phyloP scores from a whole-genome alignment of 2,797 vertebrate genomes.

The Scomberomorus guttatus region DNA sequence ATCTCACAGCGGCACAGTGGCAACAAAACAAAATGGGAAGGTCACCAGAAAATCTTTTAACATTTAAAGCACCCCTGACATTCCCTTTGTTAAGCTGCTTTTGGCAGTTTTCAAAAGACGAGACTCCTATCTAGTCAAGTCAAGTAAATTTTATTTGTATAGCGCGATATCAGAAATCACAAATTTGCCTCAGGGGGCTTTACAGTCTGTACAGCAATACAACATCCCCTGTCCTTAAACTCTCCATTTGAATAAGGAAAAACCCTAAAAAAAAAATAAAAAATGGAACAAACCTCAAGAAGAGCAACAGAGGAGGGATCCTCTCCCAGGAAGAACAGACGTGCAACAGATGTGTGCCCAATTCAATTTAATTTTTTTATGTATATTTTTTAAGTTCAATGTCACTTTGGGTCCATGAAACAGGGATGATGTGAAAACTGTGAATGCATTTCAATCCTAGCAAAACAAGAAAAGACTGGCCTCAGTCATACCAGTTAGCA shows the following conservation, averaged over 20 bases:
- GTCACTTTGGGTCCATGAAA: conserved; percentile 37
- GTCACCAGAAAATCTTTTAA: conserved; percentile 66
- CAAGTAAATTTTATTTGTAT: no score
- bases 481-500: conserved; percentile 23
- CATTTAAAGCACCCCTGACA: conserved; percentile 57
- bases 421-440: conserved; percentile 12
- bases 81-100: conserved; percentile 59
- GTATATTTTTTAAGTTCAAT: conserved; percentile 22
- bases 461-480: background rate
- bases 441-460: conserved; percentile 21
- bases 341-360: background rate
- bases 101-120: conserved; percentile 43
- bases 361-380: conserved; percentile 23
- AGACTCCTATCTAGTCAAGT: background rate
- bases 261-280: no score
- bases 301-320: no score
- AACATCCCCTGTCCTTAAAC: no score
- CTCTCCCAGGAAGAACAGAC: no score
- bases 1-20: conserved; percentile 52
- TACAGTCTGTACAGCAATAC: no score
- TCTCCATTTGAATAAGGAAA: no score
- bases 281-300: no score
- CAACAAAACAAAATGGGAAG: conserved; percentile 64
- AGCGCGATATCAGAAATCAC: no score
- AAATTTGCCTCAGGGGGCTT: no score